Conservation (phyloP, 2,888 invertebrate species). For the Callyntrura sp. region DNA sequence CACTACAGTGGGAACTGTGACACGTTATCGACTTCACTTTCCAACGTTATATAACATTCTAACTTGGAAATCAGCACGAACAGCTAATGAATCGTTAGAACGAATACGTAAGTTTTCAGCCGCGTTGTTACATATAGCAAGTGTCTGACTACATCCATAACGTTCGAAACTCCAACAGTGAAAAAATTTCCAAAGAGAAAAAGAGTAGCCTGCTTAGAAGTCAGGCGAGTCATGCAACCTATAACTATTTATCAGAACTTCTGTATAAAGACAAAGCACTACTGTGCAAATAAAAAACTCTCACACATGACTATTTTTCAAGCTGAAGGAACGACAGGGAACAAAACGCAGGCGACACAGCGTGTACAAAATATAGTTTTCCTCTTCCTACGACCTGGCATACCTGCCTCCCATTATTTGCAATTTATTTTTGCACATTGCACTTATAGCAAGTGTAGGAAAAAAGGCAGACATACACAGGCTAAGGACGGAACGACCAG, state of each 20-base stretch:
- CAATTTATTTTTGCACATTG: neutral
- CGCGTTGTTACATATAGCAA: neutral
- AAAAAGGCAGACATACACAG: neutral
- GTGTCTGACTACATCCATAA: too few species aligned
- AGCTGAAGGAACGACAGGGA: neutral
- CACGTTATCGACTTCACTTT: neutral
- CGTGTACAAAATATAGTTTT: slow-evolving; percentile 1
- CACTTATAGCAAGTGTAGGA: neutral
- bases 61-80: neutral
- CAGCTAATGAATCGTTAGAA: neutral
- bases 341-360: neutral
- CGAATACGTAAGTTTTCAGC: too few species aligned
- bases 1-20: neutral
- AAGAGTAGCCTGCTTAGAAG: too few species aligned
- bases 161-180: too few species aligned
- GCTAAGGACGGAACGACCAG: neutral
- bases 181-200: too few species aligned
- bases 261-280: too few species aligned
- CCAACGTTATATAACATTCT: neutral
- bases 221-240: too few species aligned
- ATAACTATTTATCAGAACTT: too few species aligned
- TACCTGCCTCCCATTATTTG: neutral
- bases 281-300: too few species aligned
- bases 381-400: neutral
- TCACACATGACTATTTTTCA: neutral